Conservation (phyloP, 1,140 invertebrate genomes). For the Nephila pilipes region DNA sequence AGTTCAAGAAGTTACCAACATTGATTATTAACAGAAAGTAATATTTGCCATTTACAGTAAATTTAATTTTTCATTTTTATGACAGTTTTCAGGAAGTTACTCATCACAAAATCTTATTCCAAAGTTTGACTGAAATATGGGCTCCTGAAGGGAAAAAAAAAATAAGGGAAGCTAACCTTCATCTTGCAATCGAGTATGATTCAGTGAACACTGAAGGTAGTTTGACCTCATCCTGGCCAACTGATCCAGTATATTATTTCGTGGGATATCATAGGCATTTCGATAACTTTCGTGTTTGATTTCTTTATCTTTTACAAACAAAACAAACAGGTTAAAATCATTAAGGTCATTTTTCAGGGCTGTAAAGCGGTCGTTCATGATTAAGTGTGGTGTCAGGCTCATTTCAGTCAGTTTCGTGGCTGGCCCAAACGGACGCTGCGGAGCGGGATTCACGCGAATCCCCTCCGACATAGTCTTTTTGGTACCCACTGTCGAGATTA, state of each 20-base stretch:
- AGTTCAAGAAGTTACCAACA: too few species aligned
- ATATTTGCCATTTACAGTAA: too few species aligned
- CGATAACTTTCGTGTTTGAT: constrained; percentile 89
- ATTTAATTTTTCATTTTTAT: too few species aligned
- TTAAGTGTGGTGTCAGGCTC: constrained; percentile 86
- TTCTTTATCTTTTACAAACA: constrained; percentile 84
- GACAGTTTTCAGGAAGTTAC: too few species aligned
- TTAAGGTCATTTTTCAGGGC: constrained; percentile 90
- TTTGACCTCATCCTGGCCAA: constrained; percentile 96
- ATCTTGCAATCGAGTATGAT: constrained; percentile 89
- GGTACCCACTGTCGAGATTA: constrained; percentile 86
- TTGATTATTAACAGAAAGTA: too few species aligned
- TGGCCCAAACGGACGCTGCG: constrained; percentile 58
- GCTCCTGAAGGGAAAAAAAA: not conserved
- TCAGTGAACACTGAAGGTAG: constrained; percentile 90
- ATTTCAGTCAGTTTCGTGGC: constrained; percentile 83
- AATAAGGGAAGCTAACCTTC: constrained; percentile 83
- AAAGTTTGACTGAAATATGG: too few species aligned
- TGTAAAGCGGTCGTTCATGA: constrained; percentile 89
- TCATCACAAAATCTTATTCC: too few species aligned
- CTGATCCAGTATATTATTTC: constrained; percentile 94
- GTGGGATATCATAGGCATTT: constrained; percentile 97
- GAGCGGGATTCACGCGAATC: constrained; percentile 85
- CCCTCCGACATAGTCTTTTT: constrained; percentile 85
- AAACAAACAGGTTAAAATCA: constrained; percentile 92